A percentile compares a stretch with the other conserved stretches of the same genome.
These are phyloP conservation scores for Sarcophaga bullata DNA, from an alignment of 1,140 invertebrate species.

Conservation along the genomic window DNA sequence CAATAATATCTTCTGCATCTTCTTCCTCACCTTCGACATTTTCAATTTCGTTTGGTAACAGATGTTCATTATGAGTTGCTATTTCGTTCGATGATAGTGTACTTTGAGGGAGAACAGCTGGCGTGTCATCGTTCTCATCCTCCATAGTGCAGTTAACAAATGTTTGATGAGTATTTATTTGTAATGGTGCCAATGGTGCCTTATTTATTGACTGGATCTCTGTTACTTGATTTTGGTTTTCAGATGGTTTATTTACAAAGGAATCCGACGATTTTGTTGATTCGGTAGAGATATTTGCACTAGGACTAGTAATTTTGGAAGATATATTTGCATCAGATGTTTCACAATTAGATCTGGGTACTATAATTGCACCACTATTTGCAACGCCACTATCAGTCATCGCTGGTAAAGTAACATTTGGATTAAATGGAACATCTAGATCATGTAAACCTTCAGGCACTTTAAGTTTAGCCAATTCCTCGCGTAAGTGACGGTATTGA, in stretches of 20 bases:
- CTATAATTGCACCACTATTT: constrained; percentile 48
- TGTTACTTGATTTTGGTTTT: not conserved
- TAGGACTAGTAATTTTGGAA: constrained; percentile 42
- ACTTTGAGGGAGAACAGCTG: constrained; percentile 34
- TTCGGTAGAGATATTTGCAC: not conserved
- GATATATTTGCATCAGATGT: constrained; percentile 42
- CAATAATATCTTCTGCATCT: constrained; percentile 27
- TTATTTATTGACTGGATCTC: not conserved
- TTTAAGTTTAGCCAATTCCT: constrained; percentile 82
- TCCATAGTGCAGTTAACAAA: constrained; percentile 29
- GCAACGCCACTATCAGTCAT: constrained; percentile 54
- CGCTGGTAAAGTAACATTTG: constrained; percentile 64
- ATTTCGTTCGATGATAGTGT: constrained; percentile 35
- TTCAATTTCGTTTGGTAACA: not conserved
- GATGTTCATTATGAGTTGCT: constrained; percentile 18
- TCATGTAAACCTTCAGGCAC: constrained; percentile 78
- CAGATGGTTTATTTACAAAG: not conserved
- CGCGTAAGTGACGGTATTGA: constrained; percentile 81
- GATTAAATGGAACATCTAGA: constrained; percentile 72
- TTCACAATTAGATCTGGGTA: constrained; percentile 49
- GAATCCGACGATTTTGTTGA: not conserved
- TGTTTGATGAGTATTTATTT: constrained; percentile 25
- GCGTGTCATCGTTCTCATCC: constrained; percentile 33
- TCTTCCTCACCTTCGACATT: constrained; percentile 19
- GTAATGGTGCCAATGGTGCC: not conserved